Conservation (phyloP, 1,140 invertebrate species). For the Zaprionus lachaisei region DNA sequence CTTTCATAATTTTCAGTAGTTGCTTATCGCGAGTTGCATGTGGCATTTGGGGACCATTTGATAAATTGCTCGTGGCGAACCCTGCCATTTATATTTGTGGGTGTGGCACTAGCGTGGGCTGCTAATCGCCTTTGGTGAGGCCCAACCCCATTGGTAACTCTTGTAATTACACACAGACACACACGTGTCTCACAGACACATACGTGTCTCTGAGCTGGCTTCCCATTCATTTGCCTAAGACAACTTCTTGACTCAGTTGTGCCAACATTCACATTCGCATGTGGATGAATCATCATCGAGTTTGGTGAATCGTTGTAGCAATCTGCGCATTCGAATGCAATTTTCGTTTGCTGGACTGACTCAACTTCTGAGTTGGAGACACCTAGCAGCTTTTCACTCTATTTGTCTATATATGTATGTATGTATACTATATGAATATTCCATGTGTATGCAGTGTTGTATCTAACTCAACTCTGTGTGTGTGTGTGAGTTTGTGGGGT, state of each 20-base stretch:
- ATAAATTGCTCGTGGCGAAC: conserved; percentile 16
- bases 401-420: neutral
- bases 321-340: conserved; percentile 7
- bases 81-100: conserved; percentile 7
- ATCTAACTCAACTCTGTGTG: neutral
- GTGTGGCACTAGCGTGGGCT: conserved; percentile 5
- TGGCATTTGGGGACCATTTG: conserved; percentile 3
- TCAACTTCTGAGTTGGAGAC: neutral
- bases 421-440: no score
- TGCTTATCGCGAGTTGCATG: conserved; percentile 9
- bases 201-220: neutral
- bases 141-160: neutral
- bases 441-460: neutral
- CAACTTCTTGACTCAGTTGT: conserved; percentile 6
- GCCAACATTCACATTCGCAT: neutral
- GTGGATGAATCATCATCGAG: conserved; percentile 10
- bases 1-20: neutral
- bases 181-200: neutral
- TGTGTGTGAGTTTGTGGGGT: neutral
- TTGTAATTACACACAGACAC: neutral
- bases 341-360: neutral
- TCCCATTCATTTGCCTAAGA: conserved; percentile 15
- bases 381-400: neutral
- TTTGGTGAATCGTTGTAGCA: conserved; percentile 8
- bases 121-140: neutral